Percentiles rank a stretch among this genome's conserved stretches.
These are phyloP conservation scores for Temnothorax unifasciatus DNA, from an alignment of 2,888 invertebrate genomes.

Conservation along the genomic window DNA sequence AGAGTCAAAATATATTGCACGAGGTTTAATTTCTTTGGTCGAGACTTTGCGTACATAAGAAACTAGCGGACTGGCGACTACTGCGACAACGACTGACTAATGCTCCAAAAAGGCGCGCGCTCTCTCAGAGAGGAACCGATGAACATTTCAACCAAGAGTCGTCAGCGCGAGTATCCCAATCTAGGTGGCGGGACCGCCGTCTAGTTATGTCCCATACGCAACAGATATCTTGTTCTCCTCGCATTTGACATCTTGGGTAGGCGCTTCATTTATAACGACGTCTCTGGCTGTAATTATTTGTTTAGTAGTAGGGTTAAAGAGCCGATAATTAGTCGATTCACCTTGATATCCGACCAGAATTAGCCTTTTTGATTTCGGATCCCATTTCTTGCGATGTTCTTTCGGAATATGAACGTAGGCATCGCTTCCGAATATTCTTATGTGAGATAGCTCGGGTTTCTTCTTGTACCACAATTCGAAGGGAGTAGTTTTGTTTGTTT, in stretches of 20 bases:
- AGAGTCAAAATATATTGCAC: too few species aligned
- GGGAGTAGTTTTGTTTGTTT: not conserved
- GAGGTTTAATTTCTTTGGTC: too few species aligned
- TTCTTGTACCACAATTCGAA: not conserved
- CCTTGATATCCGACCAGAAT: not conserved
- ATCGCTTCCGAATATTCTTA: not conserved
- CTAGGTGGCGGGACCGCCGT: too few species aligned
- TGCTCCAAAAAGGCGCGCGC: too few species aligned
- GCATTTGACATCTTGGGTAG: too few species aligned
- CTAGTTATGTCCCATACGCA: too few species aligned
- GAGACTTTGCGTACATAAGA: too few species aligned
- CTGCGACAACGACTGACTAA: too few species aligned
- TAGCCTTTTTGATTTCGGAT: not conserved
- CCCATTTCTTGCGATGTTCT: not conserved
- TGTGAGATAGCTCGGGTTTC: not conserved
- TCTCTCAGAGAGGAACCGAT: too few species aligned
- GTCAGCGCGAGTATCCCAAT: too few species aligned
- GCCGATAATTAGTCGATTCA: not conserved
- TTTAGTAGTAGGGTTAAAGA: not conserved
- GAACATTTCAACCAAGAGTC: too few species aligned
- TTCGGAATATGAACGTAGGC: not conserved
- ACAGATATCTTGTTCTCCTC: not conserved
- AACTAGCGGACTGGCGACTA: too few species aligned
- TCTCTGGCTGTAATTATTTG: not conserved
- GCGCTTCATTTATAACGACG: not conserved